Evolutionary conservation across 2,888 invertebrate species (phyloP), one percentile per base, ranked within the genome.

Genomic region (Agrenia bidenticulata): DNA sequence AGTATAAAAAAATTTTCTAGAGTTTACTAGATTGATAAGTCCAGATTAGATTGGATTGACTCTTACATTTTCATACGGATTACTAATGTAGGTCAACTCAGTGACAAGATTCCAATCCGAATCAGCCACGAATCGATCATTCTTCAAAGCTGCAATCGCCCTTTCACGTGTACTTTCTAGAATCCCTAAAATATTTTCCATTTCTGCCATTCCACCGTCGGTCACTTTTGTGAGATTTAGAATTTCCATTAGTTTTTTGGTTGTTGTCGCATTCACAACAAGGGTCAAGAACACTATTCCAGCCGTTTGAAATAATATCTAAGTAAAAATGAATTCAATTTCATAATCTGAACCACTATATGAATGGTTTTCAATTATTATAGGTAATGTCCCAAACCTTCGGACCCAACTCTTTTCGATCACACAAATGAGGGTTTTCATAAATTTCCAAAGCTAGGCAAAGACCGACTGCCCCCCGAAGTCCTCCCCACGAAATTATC

Each of bases 61-160:
- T n/a, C n/a, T n/a, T n/a, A n/a, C n/a, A n/a, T n/a, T n/a, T n/a
- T n/a, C n/a, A n/a, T n/a, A n/a, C n/a, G n/a, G n/a, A 73, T 87
- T 85, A 62, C 81, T 81, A 66, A 87, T 82, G 1, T 80, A 80
- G 0, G 85, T 85, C 78, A 82, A 82, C 72, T 79, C 80, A 37
- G 83, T 81, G 0, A 87, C 85, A 24, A 84, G 77, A 51, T 83
- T 57, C 87, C 87, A 87, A 73, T 86, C 85, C 50, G 85, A 85
- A 78, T 86, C 86, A 58, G 85, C 84, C 2, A 87, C 78, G 77
- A 86, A 86, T 78, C 85, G 84, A 74, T 86, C 85, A 81, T 84
- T 84, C 77, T 85, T 85, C 59, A 85, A 78, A 80, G 85, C 83
- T 1, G 83, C 83, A 13, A 85, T 80, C 5, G 84, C 83, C 2